Conservation (phyloP, 2,888 invertebrate genomes). For the Thymelicus sylvestris region DNA sequence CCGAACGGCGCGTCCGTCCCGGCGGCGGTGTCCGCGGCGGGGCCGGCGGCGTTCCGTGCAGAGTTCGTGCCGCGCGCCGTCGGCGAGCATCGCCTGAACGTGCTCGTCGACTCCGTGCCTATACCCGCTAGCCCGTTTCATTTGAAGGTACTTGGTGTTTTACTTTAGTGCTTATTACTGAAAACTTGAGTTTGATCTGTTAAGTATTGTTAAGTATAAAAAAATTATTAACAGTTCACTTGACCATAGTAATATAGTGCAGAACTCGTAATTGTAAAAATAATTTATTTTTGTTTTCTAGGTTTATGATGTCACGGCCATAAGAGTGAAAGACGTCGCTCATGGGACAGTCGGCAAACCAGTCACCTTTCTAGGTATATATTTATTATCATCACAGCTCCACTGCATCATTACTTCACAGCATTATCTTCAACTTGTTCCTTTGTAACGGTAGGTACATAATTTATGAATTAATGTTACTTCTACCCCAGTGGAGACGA, state of each 20-base stretch:
- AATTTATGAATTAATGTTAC: no score
- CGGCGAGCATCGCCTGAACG: constrained; percentile 95
- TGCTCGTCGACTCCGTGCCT: constrained; percentile 91
- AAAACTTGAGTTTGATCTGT: no score
- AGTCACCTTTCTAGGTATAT: constrained; percentile 93
- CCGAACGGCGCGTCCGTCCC: constrained; percentile 96
- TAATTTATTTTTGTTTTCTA: constrained; percentile 47
- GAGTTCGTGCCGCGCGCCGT: constrained; percentile 96
- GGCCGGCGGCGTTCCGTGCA: constrained; percentile 92
- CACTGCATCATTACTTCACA: no score
- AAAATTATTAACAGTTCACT: no score
- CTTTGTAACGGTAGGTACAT: no score
- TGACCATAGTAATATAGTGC: no score
- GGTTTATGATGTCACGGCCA: constrained; percentile 97
- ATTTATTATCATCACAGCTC: not conserved
- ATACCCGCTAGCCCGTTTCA: constrained; percentile 97
- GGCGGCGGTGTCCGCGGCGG: constrained; percentile 94
- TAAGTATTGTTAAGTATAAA: no score
- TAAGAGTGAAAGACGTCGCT: constrained; percentile 96
- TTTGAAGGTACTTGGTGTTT: constrained; percentile 87
- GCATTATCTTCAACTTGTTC: no score
- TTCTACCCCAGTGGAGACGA: constrained; percentile 92
- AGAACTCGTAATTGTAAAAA: not conserved
- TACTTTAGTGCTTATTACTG: not conserved
- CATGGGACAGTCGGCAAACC: constrained; percentile 95